Base-by-base conservation (phyloP, 2,888 invertebrate genomes). In the Bhutanitis thaidina region DNA sequence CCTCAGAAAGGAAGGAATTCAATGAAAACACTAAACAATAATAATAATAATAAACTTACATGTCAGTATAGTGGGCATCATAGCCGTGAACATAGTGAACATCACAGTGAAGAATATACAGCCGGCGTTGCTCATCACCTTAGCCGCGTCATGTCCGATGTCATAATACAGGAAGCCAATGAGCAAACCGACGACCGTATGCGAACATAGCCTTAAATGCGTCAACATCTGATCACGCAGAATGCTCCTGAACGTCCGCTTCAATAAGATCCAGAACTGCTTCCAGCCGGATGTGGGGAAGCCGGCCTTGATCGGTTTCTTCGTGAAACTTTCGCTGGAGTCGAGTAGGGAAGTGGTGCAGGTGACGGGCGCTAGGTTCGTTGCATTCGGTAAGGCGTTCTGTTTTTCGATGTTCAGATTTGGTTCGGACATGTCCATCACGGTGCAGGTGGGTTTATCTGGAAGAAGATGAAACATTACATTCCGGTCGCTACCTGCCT, bases 61-160 rank as follows among this genome's bases (percentile, higher is more conserved):
- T 74, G 98, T 98, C 67, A 98, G 92, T 71, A 98, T 97, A 43
- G 98, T 98, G 58, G 98, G 98, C 98, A 98, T 98, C 95, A 98
- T 96, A 43, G 98, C 97, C 46, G 98, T 97, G 80, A 98, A 98
- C 94, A 98, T 98, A 61, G 98, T 95, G 83, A 98, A 98, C 86
- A 98, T 93, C 62, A 97, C 95, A 60, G 97, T 97, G 87, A 98
- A 98, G 90, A 98, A 98, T 64, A 98, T 93, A 82, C 97, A 98
- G 38, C 98, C 98, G 16, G 97, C 95, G 72, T 98, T 98, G 83
- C 97, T 98, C 91, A 94, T 95, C 16, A 97, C 97, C 86, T 98
- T 97, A 45, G 95, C 95, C 13, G 97, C 98, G 71, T 98, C 97
- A 63, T 96, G 94, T 4, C 98, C 98, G 62, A 97, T 97, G 67